Evolutionary conservation across 2,797 vertebrate species (phyloP).

Genomic region (Propithecus deckenii): DNA sequence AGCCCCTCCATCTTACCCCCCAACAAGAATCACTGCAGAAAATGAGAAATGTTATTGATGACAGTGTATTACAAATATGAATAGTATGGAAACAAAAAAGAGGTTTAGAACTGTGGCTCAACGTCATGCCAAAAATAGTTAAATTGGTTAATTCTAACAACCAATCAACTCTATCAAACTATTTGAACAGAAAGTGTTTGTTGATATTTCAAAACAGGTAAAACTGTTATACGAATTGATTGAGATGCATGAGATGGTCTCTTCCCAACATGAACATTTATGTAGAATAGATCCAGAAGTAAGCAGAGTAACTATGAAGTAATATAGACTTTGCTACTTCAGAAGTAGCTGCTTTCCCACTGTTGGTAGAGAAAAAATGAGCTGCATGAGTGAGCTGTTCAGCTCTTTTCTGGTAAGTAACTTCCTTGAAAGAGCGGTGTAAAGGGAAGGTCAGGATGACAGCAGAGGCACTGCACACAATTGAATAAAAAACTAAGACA

Average conservation of each 20-base stretch:
- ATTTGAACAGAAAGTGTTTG: neutral
- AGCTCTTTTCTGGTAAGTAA: neutral
- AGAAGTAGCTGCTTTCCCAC: neutral
- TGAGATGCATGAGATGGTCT: neutral
- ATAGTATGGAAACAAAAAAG: neutral
- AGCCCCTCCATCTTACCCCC: rapidly evolving
- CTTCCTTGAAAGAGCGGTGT: neutral
- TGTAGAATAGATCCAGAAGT: neutral
- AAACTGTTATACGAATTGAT: neutral
- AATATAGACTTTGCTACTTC: neutral
- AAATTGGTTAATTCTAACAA: neutral
- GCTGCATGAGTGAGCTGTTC: neutral
- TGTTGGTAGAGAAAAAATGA: neutral
- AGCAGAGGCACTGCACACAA: neutral
- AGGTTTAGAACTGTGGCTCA: neutral
- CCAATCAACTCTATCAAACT: neutral
- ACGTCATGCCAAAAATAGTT: neutral
- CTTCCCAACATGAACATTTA: neutral
- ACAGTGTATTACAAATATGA: neutral
- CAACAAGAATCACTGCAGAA: neutral
- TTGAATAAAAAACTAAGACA: neutral
- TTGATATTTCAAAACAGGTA: slow-evolving; percentile 1
- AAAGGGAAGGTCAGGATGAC: neutral
- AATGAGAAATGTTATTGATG: neutral
- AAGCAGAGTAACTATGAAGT: neutral